Evolutionary conservation across 2,113 vertebrate genomes (phyloP).

Genomic region (Hystrix cristata): DNA sequence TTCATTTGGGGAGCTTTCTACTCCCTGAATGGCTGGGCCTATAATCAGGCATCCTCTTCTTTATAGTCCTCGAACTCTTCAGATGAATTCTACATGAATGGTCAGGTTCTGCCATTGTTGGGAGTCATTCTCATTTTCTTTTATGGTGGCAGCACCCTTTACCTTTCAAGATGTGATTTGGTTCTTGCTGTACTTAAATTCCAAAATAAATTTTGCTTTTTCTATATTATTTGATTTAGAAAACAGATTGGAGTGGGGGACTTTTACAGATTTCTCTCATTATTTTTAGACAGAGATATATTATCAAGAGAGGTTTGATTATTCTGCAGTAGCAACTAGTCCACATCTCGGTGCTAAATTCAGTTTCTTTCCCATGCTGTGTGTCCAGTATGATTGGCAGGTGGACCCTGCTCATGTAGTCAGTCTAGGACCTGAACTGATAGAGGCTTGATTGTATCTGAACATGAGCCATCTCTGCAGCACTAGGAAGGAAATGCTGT

Average conservation of each 20-base stretch:
- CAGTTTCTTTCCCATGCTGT: not conserved
- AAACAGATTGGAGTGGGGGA: rapidly evolving
- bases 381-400: not conserved
- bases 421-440: not conserved
- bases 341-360: not conserved
- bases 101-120: not conserved
- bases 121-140: not conserved
- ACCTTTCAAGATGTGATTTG: not conserved
- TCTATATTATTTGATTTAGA: not conserved
- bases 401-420: not conserved
- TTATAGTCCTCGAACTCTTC: not conserved
- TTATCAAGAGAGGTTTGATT: not conserved
- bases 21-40: not conserved
- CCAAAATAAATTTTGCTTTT: not conserved
- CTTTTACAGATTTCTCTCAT: not conserved
- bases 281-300: not conserved
- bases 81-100: not conserved
- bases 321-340: not conserved
- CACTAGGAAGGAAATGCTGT: not conserved
- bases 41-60: slow-evolving; percentile 22
- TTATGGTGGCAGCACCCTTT: not conserved
- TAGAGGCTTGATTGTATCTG: not conserved
- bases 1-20: not conserved
- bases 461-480: not conserved
- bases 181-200: not conserved